Base-by-base conservation (phyloP, 2,113 vertebrate genomes). In the Alethe castanea region DNA sequence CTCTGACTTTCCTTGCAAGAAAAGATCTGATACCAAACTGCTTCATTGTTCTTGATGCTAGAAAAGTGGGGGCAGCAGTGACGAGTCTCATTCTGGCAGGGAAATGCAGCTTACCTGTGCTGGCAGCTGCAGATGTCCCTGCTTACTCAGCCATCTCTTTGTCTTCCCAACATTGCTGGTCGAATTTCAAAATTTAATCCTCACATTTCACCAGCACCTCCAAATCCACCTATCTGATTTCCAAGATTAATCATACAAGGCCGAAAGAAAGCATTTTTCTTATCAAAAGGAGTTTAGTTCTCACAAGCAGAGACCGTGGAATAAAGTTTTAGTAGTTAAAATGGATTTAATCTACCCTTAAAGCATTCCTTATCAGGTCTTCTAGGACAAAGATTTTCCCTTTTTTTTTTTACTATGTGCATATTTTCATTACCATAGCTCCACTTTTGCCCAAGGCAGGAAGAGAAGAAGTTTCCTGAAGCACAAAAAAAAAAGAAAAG, bases 401-500 rank as follows among this genome's bases (percentile, higher is more conserved):
- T 0, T 11, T 29, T 17, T 13, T 71, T 14, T 62, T 70, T 86
- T 71, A 70, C 59, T 91, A 17, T 56, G 33, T 83, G 53, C 80
- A 72, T 90, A 56, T 81, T 95, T 92, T 88, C 86, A 53, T 81
- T 88, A 78, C 76, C 14, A 26, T 59, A 88, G 80, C 48, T 59
- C 47, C 28, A 61, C 52, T 87, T 94, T 79, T 87, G 78, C 83
- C 78, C 33, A 79, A 66, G 71, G 86, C 77, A 88, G n/a, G 36
- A 94, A 76, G 56, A 83, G n/a, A 93, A 76, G 45, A 83, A 31
- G 92, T 90, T 89, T 92, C 85, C 90, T 88, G 88, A 86, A 96
- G 85, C 56, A 77, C 52, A 95, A 94, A 83, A 78, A 94, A 84
- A 20, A 26, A 81, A 65, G 2, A 2, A 36, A 20, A 71, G 77